Percentiles rank a stretch among this genome's conserved stretches.
Evolutionary conservation across 2,113 vertebrate species (phyloP).

Genomic region (Mustelus asterias): DNA sequence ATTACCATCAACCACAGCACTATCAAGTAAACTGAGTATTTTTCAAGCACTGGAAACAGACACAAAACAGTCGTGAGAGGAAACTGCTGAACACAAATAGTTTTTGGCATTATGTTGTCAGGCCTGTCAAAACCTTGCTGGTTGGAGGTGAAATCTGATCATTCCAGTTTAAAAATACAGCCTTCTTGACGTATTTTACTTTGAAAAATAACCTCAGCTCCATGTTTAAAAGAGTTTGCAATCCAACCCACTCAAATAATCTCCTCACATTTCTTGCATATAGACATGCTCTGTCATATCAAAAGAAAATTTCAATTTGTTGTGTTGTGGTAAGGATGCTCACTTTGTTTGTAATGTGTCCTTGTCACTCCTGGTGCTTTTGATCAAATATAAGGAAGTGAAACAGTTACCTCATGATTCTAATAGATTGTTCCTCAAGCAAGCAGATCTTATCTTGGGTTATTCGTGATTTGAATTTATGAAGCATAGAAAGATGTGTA

Average conservation of each 20-base stretch:
- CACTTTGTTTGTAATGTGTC: background rate
- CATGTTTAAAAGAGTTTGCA: background rate
- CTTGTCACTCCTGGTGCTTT: background rate
- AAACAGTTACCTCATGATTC: background rate
- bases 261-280: background rate
- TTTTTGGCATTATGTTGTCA: background rate
- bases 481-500: background rate
- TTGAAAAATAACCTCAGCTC: background rate
- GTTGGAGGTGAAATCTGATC: background rate
- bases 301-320: background rate
- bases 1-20: background rate
- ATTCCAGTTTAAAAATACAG: slow-evolving; percentile 17
- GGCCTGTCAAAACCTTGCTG: background rate
- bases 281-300: background rate
- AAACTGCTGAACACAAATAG: background rate
- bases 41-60: background rate
- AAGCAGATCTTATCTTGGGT: background rate
- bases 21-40: background rate
- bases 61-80: background rate
- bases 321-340: background rate
- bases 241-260: background rate
- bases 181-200: background rate
- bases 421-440: background rate
- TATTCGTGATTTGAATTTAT: background rate
- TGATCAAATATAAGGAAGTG: background rate